Percentiles rank a stretch among this genome's conserved stretches.
Evolutionary conservation across 2,797 vertebrate species (phyloP).

Genomic region (Crenuchus spilurus): DNA sequence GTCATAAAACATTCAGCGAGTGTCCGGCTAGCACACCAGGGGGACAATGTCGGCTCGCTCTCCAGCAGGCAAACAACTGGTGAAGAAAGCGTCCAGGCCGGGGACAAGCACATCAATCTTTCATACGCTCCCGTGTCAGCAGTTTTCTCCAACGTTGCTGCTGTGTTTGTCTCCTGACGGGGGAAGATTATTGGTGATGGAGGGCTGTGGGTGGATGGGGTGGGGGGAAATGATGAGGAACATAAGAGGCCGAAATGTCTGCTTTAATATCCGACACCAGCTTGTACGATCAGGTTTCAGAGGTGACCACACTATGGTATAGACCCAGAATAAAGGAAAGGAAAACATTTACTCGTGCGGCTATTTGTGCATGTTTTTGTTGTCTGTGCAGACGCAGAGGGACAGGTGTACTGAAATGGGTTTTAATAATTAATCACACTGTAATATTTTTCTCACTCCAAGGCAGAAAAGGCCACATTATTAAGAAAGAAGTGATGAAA

Average conservation of each 20-base stretch:
- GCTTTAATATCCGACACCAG: constrained; percentile 42
- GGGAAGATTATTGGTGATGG: constrained; percentile 43
- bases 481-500: constrained; percentile 9
- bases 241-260: constrained; percentile 33
- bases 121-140: constrained; percentile 53
- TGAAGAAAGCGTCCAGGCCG: constrained; percentile 26
- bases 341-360: constrained; percentile 7
- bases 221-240: constrained; percentile 36
- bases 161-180: constrained; percentile 44
- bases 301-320: not conserved
- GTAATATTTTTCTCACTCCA: not conserved
- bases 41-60: constrained; percentile 48
- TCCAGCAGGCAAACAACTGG: constrained; percentile 31
- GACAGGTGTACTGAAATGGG: constrained; percentile 2
- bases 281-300: not conserved
- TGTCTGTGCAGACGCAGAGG: not conserved
- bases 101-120: constrained; percentile 53
- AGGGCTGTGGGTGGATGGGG: constrained; percentile 12
- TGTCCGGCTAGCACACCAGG: constrained; percentile 22
- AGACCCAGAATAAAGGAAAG: not conserved
- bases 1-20: constrained; percentile 57
- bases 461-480: not conserved
- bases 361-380: not conserved
- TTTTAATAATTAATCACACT: constrained; percentile 28
- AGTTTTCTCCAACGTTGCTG: constrained; percentile 38